Conservation (phyloP, 2,113 vertebrate genomes). For the Anguilla rostrata region DNA sequence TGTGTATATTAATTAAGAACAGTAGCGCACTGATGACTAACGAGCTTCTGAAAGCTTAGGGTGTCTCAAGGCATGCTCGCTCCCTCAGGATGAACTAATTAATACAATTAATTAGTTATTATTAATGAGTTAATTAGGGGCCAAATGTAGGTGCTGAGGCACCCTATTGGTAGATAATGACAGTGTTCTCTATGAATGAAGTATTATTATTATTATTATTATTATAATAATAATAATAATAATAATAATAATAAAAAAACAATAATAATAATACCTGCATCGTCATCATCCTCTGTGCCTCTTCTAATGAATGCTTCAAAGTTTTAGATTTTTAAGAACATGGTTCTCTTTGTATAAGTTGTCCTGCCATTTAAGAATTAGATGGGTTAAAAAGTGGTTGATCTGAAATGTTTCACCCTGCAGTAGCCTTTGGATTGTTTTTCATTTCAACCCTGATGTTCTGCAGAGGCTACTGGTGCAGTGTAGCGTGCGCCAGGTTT, state of each 20-base stretch:
- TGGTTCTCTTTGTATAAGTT: no score
- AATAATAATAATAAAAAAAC: not conserved
- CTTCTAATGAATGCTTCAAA: not conserved
- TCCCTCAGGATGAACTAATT: not conserved
- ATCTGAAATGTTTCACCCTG: no score
- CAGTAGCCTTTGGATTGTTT: no score
- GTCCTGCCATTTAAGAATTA: not conserved
- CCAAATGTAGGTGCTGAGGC: not conserved
- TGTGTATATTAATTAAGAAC: not conserved
- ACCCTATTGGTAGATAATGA: not conserved
- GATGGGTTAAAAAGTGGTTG: not conserved
- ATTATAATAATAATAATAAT: not conserved
- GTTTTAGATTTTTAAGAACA: no score
- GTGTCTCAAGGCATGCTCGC: not conserved
- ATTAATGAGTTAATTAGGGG: not conserved
- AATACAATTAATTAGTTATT: not conserved
- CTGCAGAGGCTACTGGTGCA: not conserved
- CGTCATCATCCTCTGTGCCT: not conserved
- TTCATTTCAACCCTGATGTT: no score
- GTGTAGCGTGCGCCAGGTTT: not conserved
- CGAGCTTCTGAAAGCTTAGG: not conserved
- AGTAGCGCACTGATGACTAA: not conserved
- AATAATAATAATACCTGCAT: not conserved
- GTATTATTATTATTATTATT: no score
- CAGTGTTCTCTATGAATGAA: not conserved